phyloP scores from a whole-genome alignment of 2,113 vertebrate genomes.

The Melanostigma gelatinosum region DNA sequence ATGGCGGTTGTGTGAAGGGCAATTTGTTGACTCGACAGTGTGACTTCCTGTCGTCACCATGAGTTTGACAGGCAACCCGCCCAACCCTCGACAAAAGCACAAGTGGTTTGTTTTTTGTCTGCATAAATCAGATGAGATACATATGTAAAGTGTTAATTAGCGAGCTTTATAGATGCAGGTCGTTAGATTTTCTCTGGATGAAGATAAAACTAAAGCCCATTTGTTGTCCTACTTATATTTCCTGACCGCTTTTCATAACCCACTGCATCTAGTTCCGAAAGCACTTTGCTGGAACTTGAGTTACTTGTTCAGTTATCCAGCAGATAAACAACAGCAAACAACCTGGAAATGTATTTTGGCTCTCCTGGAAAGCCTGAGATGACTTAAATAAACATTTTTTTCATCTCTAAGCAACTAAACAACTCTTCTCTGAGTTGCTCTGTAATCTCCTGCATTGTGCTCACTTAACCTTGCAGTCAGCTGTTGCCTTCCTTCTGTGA shows the following conservation, averaged over 20 bases:
- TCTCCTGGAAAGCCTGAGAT: constrained; percentile 36
- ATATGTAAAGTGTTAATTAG: not conserved
- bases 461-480: constrained; percentile 54
- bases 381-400: constrained; percentile 56
- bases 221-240: not conserved
- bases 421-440: constrained; percentile 39
- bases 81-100: not conserved
- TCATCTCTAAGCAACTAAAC: constrained; percentile 45
- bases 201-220: not conserved
- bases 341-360: constrained; percentile 42
- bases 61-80: not conserved
- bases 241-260: not conserved
- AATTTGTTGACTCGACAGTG: not conserved
- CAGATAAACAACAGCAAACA: constrained; percentile 48
- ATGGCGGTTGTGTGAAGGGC: not conserved
- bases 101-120: not conserved
- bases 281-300: not conserved
- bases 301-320: constrained; percentile 34
- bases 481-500: constrained; percentile 41
- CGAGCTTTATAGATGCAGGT: not conserved
- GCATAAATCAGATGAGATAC: not conserved
- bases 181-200: not conserved
- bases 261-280: not conserved
- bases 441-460: constrained; percentile 57
- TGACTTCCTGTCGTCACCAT: not conserved